Conservation (phyloP, 2,888 invertebrate species). For the Myopa tessellatipennis region DNA sequence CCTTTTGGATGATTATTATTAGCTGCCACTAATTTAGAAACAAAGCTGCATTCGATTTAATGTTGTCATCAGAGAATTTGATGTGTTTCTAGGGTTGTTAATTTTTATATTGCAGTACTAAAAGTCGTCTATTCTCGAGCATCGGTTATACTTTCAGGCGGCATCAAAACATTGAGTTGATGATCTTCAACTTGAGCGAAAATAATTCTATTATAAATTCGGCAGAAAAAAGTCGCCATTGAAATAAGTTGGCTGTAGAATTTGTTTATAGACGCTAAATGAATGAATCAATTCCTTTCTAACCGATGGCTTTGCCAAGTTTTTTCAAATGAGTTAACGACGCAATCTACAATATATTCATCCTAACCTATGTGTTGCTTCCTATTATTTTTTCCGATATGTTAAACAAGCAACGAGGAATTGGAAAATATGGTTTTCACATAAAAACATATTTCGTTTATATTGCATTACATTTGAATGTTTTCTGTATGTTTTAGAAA, state of each 20-base stretch:
- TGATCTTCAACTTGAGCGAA: slow-evolving; percentile 34
- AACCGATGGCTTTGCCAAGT: slow-evolving; percentile 10
- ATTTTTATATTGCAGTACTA: no score
- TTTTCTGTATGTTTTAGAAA: no score
- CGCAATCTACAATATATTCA: neutral
- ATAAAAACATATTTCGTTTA: neutral
- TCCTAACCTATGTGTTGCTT: neutral
- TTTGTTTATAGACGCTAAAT: slow-evolving; percentile 33
- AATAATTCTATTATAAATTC: slow-evolving; percentile 30
- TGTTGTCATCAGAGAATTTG: neutral
- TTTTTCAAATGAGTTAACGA: neutral
- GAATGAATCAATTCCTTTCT: neutral
- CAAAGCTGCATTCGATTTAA: neutral
- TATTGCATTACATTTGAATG: no score
- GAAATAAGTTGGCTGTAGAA: slow-evolving; percentile 16
- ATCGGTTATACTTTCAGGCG: neutral
- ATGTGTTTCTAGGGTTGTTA: neutral
- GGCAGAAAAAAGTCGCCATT: slow-evolving; percentile 30
- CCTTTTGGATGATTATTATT: no score
- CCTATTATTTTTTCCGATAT: neutral
- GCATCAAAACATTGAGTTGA: slow-evolving; percentile 9
- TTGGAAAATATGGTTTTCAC: neutral
- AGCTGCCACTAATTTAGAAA: no score
- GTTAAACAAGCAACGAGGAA: neutral
- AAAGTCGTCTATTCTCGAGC: neutral